phyloP scores from a whole-genome alignment of 2,888 invertebrate genomes.

The Ecliptopera silaceata region DNA sequence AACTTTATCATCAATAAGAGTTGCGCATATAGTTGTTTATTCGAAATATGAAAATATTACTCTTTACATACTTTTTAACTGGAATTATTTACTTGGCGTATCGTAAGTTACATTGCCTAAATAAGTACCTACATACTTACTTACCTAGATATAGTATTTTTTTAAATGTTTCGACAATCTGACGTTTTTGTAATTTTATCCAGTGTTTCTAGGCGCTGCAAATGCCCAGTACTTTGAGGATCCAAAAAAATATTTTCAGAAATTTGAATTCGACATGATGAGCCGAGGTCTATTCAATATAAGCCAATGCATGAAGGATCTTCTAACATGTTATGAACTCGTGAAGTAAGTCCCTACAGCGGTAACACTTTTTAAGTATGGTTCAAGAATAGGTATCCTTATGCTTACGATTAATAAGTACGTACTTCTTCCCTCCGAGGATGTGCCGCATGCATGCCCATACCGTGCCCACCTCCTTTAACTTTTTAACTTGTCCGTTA shows the following conservation, averaged over 20 bases:
- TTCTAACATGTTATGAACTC: slow-evolving; percentile 48
- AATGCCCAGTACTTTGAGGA: slow-evolving; percentile 34
- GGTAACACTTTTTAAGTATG: no score
- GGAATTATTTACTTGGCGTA: neutral
- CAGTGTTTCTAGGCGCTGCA: slow-evolving; percentile 18
- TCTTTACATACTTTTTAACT: neutral
- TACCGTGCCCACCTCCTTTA: no score
- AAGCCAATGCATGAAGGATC: slow-evolving; percentile 38
- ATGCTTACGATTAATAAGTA: no score
- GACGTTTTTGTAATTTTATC: no score
- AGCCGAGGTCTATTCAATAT: slow-evolving; percentile 48
- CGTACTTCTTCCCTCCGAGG: no score
- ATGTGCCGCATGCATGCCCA: no score
- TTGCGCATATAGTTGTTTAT: neutral
- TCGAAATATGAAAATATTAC: neutral
- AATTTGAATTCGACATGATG: slow-evolving; percentile 31
- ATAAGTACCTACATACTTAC: neutral
- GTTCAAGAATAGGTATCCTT: no score
- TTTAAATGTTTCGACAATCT: no score
- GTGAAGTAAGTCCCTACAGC: slow-evolving; percentile 32
- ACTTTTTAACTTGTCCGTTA: no score
- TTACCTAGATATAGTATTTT: neutral
- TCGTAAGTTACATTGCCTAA: neutral
- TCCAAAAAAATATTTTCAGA: slow-evolving; percentile 31
- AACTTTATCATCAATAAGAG: neutral